Evolutionary conservation across 2,797 vertebrate genomes (phyloP).

Genomic region (Xiphorhynchus erythropygius): DNA sequence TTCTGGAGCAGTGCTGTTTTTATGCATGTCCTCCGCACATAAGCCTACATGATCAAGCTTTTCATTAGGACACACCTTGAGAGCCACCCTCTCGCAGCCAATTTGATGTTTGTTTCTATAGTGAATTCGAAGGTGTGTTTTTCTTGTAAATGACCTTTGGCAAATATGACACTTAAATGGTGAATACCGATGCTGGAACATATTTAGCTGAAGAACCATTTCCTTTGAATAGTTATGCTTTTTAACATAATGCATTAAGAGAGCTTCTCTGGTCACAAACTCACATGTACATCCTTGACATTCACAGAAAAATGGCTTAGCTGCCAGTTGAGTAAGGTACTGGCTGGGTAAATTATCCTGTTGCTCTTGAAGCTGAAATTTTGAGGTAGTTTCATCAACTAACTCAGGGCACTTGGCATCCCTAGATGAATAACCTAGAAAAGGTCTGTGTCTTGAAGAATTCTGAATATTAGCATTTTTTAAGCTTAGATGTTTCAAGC

Average conservation of each 20-base stretch:
- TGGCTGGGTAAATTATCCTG: constrained; percentile 75
- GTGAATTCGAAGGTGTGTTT: constrained; percentile 87
- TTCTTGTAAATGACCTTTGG: constrained; percentile 88
- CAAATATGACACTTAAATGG: constrained; percentile 95
- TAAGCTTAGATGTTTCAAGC: constrained; percentile 88
- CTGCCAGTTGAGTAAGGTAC: constrained; percentile 79
- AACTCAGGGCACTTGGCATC: constrained; percentile 78
- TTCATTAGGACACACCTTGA: constrained; percentile 76
- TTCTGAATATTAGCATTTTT: constrained; percentile 76
- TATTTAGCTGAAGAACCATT: constrained; percentile 85
- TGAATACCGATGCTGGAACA: constrained; percentile 86
- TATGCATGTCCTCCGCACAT: constrained; percentile 58
- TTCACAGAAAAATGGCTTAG: constrained; percentile 90
- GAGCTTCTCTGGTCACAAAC: constrained; percentile 88
- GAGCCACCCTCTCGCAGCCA: constrained; percentile 75
- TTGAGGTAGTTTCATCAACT: constrained; percentile 70
- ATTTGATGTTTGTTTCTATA: constrained; percentile 87
- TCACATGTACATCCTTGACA: constrained; percentile 85
- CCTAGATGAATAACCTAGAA: constrained; percentile 75
- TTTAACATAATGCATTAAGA: constrained; percentile 89
- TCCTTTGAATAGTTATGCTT: constrained; percentile 87
- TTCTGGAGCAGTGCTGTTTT: constrained; percentile 27
- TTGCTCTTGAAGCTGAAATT: constrained; percentile 75
- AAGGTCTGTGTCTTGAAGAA: constrained; percentile 71
- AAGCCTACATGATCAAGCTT: constrained; percentile 70